Evolutionary conservation across 2,113 vertebrate species (phyloP).

Genomic region (Leptodactylus fuscus): DNA sequence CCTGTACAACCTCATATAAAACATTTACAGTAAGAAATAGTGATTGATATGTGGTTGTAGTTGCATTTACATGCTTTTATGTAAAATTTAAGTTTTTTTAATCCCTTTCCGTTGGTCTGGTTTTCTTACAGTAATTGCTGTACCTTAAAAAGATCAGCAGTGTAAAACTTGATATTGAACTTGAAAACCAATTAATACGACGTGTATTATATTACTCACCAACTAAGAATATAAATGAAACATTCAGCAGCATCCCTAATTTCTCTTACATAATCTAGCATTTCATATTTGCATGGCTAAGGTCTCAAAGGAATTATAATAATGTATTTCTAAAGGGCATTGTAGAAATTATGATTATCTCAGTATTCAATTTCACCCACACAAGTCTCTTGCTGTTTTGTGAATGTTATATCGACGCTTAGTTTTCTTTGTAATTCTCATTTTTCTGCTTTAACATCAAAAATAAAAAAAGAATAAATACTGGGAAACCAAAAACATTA

Average conservation of each 20-base stretch:
- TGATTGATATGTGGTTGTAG: no score
- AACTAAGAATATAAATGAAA: background rate
- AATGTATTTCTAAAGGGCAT: constrained; percentile 19
- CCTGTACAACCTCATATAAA: no score
- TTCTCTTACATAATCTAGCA: background rate
- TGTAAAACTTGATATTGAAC: background rate
- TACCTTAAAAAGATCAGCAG: background rate
- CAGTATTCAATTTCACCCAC: constrained; percentile 1
- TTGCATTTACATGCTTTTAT: no score
- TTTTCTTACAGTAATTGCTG: no score
- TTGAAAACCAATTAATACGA: background rate
- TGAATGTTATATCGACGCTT: constrained; percentile 5
- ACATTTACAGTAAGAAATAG: no score
- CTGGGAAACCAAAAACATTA: background rate
- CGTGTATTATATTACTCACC: background rate
- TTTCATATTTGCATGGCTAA: constrained; percentile 14
- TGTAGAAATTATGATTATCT: constrained; percentile 35
- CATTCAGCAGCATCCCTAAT: background rate
- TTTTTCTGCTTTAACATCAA: background rate
- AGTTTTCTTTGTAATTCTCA: background rate
- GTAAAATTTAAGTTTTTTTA: no score
- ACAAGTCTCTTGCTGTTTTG: constrained; percentile 18
- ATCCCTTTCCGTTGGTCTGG: no score
- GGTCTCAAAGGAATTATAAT: background rate
- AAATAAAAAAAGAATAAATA: background rate